Evolutionary conservation across 2,797 vertebrate genomes (phyloP), one percentile per base, ranked within the genome.

Genomic region (Hipposideros larvatus): DNA sequence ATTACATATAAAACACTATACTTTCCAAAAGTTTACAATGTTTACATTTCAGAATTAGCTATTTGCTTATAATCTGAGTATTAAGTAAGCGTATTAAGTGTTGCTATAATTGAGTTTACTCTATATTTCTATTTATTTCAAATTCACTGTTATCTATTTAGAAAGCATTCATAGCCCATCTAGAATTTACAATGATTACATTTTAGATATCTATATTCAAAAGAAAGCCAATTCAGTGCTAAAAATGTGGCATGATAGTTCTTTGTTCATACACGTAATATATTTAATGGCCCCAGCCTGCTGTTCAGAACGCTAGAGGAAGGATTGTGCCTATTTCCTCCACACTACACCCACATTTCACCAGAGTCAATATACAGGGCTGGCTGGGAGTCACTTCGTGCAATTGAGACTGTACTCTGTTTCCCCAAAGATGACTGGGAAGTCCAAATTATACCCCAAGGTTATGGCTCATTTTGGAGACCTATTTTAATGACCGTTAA

Each of bases 41-140:
- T n/a, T 79, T 87, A 79, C 63, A 71, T 93, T 90, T 90, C 48
- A 90, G 74, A 92, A 85, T 87, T 16, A 84, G 31, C 19, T 28
- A 11, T 91, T 74, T 65, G 48, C 71, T 91, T 92, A 28, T 94
- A 82, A 89, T 77, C 71, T 70, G 65, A 91, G 37, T 61, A 61
- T 77, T 79, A 82, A 34, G 48, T 51, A 51, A 51, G 93, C 26
- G 4, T 83, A 61, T 46, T 73, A 31, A 61, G 61, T 57, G 1
- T 16, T 78, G 37, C 57, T 77, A 6, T 55, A 84, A 78, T 41
- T 87, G 37, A 61, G 24, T 77, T 48, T 66, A 57, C 18, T 83
- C 41, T 61, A 5, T 34, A 84, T 82, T 79, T 59, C 74, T 59
- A 79, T 24, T 87, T 73, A 70, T 90, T 93, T 89, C 59, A 89